These are phyloP conservation scores for Telmatherina bonti DNA, from an alignment of 2,797 vertebrate genomes.

Conservation along the genomic window DNA sequence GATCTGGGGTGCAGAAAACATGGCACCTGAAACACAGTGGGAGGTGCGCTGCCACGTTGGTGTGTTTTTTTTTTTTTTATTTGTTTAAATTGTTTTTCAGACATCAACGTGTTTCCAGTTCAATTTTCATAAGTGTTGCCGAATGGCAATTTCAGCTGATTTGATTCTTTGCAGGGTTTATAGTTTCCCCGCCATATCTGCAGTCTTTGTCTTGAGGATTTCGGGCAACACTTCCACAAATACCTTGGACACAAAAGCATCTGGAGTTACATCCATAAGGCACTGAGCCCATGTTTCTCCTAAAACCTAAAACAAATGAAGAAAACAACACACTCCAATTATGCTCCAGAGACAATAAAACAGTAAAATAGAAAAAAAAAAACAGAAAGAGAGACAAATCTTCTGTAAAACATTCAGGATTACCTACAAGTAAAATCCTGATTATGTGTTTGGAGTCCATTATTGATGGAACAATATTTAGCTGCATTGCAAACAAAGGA, in stretches of 20 bases:
- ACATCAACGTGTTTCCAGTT: conserved; percentile 32
- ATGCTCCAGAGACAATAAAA: conserved; percentile 73
- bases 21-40: conserved; percentile 59
- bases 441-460: conserved; percentile 73
- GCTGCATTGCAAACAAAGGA: conserved; percentile 71
- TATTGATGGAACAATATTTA: conserved; percentile 80
- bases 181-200: conserved; percentile 56
- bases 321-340: conserved; percentile 76
- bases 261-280: conserved; percentile 72
- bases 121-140: conserved; percentile 27
- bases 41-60: conserved; percentile 35
- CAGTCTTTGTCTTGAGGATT: conserved; percentile 79
- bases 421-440: conserved; percentile 73
- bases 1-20: conserved; percentile 48
- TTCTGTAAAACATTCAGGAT: conserved; percentile 77
- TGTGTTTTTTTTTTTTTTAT: conserved; percentile 2
- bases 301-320: conserved; percentile 79
- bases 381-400: conserved; percentile 42
- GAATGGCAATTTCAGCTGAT: conserved; percentile 54
- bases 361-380: conserved; percentile 36
- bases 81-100: conserved; percentile 13
- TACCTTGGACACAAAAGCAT: conserved; percentile 78
- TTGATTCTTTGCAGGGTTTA: conserved; percentile 51
- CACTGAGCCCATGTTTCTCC: conserved; percentile 72
- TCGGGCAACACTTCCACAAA: conserved; percentile 74